A percentile compares a stretch with the other conserved stretches of the same genome.
These are phyloP conservation scores for Pachypsylla venusta DNA, from an alignment of 1,140 invertebrate genomes.

Conservation along the genomic window DNA sequence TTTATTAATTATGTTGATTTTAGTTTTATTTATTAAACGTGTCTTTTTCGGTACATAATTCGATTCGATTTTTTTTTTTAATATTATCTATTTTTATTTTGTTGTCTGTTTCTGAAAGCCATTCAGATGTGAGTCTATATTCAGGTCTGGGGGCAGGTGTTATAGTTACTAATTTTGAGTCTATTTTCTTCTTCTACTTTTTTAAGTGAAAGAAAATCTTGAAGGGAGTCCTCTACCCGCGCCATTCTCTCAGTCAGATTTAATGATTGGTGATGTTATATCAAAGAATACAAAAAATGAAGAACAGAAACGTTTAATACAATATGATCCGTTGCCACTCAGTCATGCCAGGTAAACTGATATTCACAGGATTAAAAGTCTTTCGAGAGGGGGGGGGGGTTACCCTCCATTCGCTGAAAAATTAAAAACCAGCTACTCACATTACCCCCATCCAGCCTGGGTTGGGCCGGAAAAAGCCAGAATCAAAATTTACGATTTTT, in stretches of 20 bases:
- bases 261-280: background rate
- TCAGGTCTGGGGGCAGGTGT: background rate
- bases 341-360: conserved; percentile 2
- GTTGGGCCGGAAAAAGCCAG: too few species aligned
- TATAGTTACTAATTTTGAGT: background rate
- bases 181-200: background rate
- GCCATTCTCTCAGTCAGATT: conserved; percentile 2
- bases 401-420: too few species aligned
- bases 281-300: background rate
- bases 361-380: too few species aligned
- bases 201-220: background rate
- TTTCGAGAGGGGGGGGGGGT: too few species aligned
- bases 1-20: too few species aligned
- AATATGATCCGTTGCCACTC: background rate
- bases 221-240: background rate
- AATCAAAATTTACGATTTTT: too few species aligned
- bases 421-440: too few species aligned
- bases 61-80: background rate
- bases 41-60: background rate
- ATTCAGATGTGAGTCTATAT: background rate
- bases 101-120: background rate
- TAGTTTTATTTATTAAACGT: background rate
- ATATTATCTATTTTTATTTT: background rate
- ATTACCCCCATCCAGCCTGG: too few species aligned
- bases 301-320: background rate